These are phyloP conservation scores for Sebastes dallii DNA, from an alignment of 2,797 vertebrate species.

Conservation along the genomic window DNA sequence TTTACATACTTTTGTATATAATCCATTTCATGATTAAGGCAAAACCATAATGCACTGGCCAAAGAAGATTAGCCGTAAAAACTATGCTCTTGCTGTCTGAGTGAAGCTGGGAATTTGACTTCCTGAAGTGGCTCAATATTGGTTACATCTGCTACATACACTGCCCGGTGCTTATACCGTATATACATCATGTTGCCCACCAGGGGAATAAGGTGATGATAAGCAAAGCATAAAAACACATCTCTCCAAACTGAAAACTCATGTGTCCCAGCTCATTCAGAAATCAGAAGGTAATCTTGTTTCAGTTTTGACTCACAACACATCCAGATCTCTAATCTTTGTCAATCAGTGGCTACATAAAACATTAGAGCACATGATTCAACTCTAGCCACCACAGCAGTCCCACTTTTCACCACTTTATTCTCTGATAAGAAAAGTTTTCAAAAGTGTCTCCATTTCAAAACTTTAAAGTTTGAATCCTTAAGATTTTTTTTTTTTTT, in stretches of 20 bases:
- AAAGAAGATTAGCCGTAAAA: conserved; percentile 65
- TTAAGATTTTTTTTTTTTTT: not conserved
- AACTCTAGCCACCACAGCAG: not conserved
- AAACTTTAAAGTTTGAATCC: not conserved
- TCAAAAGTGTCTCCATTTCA: not conserved
- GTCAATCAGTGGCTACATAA: conserved; percentile 43
- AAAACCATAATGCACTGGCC: conserved; percentile 76
- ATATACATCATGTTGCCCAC: conserved; percentile 70
- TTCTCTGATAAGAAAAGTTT: not conserved
- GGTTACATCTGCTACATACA: conserved; percentile 79
- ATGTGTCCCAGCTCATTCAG: conserved; percentile 1
- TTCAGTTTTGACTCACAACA: not conserved
- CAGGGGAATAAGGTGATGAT: conserved; percentile 62
- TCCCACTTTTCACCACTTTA: conserved; percentile 3
- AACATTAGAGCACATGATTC: conserved; percentile 33
- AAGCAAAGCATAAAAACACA: conserved; percentile 60
- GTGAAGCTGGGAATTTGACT: conserved; percentile 63
- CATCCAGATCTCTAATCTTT: not conserved
- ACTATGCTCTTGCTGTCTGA: conserved; percentile 53
- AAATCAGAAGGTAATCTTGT: not conserved
- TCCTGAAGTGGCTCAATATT: conserved; percentile 71
- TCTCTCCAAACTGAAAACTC: conserved; percentile 31
- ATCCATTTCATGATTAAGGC: conserved; percentile 77
- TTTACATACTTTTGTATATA: conserved; percentile 71
- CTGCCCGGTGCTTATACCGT: conserved; percentile 63